A percentile compares a stretch with the other conserved stretches of the same genome.
Evolutionary conservation across 2,113 vertebrate genomes (phyloP).

Genomic region (Psilopsiagon aurifrons): DNA sequence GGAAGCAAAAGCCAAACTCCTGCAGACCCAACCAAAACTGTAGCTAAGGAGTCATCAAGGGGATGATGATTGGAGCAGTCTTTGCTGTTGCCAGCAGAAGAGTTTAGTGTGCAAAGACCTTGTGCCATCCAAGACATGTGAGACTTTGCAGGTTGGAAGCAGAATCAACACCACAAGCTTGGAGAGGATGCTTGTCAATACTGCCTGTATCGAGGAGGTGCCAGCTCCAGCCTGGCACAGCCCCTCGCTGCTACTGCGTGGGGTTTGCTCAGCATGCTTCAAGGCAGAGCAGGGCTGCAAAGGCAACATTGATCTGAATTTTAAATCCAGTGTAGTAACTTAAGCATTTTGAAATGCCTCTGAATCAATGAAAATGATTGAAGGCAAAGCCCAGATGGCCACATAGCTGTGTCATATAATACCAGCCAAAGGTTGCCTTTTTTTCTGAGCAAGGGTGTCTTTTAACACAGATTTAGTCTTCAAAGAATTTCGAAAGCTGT

Average conservation of each 20-base stretch:
- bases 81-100: slow-evolving; percentile 3
- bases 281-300: slow-evolving; percentile 43
- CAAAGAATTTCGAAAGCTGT: slow-evolving; percentile 61
- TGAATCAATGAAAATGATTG: slow-evolving; percentile 70
- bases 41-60: not conserved
- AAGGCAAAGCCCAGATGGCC: slow-evolving; percentile 68
- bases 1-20: not conserved
- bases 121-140: not conserved
- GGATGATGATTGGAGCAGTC: not conserved
- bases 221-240: not conserved
- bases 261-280: not conserved
- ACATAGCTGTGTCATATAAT: slow-evolving; percentile 27
- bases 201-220: not conserved
- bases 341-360: slow-evolving; percentile 68
- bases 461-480: slow-evolving; percentile 56
- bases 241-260: fast-evolving
- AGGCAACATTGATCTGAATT: slow-evolving; percentile 64
- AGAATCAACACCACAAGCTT: not conserved
- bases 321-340: slow-evolving; percentile 63
- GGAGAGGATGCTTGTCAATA: slow-evolving; percentile 5
- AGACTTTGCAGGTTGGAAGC: not conserved
- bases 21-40: not conserved
- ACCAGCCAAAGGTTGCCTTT: slow-evolving; percentile 27
- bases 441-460: slow-evolving; percentile 46
- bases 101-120: slow-evolving; percentile 5